Conservation (phyloP, 2,888 invertebrate species). For the Drosophila colorata region DNA sequence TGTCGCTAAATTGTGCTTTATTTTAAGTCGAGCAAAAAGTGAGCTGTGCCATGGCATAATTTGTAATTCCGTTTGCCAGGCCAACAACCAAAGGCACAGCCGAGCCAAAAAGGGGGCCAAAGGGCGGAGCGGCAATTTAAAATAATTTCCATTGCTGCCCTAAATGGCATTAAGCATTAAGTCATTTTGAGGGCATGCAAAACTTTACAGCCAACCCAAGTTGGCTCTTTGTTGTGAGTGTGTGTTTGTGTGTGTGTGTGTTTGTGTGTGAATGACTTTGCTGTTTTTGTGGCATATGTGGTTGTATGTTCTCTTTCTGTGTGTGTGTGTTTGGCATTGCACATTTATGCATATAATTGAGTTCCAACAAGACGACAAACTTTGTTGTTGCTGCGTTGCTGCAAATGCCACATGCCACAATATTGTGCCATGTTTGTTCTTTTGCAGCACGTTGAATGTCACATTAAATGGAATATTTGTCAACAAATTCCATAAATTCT, state of each 20-base stretch:
- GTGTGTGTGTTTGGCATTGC: slow-evolving; percentile 34
- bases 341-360: slow-evolving; percentile 74
- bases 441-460: neutral
- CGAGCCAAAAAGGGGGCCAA: neutral
- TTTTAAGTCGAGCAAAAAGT: slow-evolving; percentile 47
- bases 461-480: neutral
- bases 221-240: slow-evolving; percentile 33
- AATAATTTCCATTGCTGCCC: slow-evolving; percentile 70
- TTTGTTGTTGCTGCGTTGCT: slow-evolving; percentile 2
- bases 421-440: neutral
- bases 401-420: slow-evolving; percentile 5
- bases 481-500: neutral
- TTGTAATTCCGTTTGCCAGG: slow-evolving; percentile 59
- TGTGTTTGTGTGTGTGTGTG: slow-evolving; percentile 15
- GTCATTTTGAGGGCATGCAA: slow-evolving; percentile 64
- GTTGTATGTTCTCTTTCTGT: slow-evolving; percentile 6
- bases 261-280: slow-evolving; percentile 35
- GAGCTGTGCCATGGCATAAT: slow-evolving; percentile 61
- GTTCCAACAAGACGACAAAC: slow-evolving; percentile 38
- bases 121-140: slow-evolving; percentile 48
- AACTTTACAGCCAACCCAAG: slow-evolving; percentile 48
- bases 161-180: slow-evolving; percentile 79
- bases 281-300: slow-evolving; percentile 22
- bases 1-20: slow-evolving; percentile 59
- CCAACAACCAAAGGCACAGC: slow-evolving; percentile 45